Evolutionary conservation across 2,888 invertebrate species (phyloP), one percentile per base, ranked within the genome.

Genomic region (Crepidodera aurea): DNA sequence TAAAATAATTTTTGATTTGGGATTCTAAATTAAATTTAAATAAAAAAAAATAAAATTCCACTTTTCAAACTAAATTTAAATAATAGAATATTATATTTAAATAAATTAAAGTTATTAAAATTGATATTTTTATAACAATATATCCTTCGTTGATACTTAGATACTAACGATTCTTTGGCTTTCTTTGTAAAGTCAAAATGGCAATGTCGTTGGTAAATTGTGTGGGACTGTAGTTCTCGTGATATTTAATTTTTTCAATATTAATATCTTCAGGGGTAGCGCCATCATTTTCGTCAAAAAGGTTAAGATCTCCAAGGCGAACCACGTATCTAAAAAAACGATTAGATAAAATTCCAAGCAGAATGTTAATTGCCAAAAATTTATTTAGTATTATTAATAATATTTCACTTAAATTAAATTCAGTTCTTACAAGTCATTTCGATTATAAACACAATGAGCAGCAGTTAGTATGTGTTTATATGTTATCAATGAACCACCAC

Each of bases 201-300:
- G 91, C 94, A 60, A 96, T 90, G 77, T 96, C 96, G 71, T 90
- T 90, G 44, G 86, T 86, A 70, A 85, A 89, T 16, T 84, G 79
- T 1, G 77, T 82, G 0, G 87, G 74, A 75, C 84, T 86, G 80
- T 90, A 94, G 1, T 83, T 73, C 66, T 91, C 90, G 76, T 94
- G 93, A 7, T 88, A 79, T 57, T 86, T 83, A 59, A 82, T 83
- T 51, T 80, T 81, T 50, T 85, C 84, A 51, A 94, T 84, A 0
- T 81, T 81, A 6, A 91, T 79, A 73, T 92, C 88, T 5, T 88
- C 75, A 0, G 84, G 83, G 0, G 85, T 82, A 0, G 88, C 87
- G 0, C 90, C 90, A 34, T 88, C 86, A 8, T 84, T 81, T 1
- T 87, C 87, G 0, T 84, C 80, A 2, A 83, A 83, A 19, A 93